Base-by-base conservation (phyloP, 2,113 vertebrate species). In the Mixornis gularis region DNA sequence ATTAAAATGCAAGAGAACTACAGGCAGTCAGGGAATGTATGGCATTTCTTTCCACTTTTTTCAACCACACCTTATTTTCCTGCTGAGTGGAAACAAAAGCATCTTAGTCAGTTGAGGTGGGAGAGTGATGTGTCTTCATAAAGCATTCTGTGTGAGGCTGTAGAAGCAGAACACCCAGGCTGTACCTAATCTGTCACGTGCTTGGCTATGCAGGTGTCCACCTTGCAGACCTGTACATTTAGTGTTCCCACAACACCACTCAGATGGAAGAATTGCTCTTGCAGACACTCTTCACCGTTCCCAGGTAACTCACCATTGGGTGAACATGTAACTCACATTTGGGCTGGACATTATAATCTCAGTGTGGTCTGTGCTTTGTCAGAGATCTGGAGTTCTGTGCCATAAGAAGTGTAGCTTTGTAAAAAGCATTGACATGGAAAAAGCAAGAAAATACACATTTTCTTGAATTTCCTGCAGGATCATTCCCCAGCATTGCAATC, bases 401-500 rank as follows among this genome's bases (percentile, higher is more conserved):
- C 7, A 0, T 84, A 46, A 65, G 62, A 85, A n/a, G 8, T 8
- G 15, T n/a, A 29, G 13, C 38, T 81, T 68, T 63, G 36, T 36
- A 72, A 89, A 59, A 41, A 26, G 7, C 52, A 49, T 17, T 59
- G 41, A 12, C 13, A 26, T 27, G 8, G 32, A 34, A 82, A 70
- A 85, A 73, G 6, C 20, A 63, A 80, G 34, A 48, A 65, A 62
- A 72, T 19, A 44, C 11, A 12, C 2, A 17, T 66, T 56, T 83
- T 77, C 53, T 76, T 70, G 29, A 48, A 58, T 34, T 20, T 86
- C 29, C 29, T 44, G 40, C 25, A 71, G 60, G 52, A 32, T 7
- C 0, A 1, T 1, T 40, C 13, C 13, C 43, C 36, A 46, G 3
- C 3, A 16, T 9, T 55, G 16, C 8, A 52, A 6, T 44, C 5